Evolutionary conservation across 2,113 vertebrate genomes (phyloP).

Genomic region (Scomber japonicus): DNA sequence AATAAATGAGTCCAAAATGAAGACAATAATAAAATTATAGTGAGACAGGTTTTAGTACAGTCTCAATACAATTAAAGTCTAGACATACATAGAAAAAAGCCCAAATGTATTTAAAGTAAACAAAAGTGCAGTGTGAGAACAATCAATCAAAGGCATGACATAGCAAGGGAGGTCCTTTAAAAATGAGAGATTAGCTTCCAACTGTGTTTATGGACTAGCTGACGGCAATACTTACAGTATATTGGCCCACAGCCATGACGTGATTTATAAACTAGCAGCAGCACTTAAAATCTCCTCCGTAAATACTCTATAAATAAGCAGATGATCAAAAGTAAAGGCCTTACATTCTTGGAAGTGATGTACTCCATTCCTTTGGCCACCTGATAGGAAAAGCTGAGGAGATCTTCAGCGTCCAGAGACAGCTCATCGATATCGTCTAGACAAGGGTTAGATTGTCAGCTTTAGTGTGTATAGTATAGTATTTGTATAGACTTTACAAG

Average conservation of each 20-base stretch:
- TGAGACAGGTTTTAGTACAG: neutral
- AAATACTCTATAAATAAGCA: constrained; percentile 39
- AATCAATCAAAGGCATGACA: neutral
- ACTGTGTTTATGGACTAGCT: neutral
- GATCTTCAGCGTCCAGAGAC: constrained; percentile 93
- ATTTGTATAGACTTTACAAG: neutral
- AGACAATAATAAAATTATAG: neutral
- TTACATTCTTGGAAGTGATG: constrained; percentile 97
- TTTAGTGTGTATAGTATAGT: neutral
- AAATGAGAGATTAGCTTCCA: neutral
- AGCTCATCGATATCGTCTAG: constrained; percentile 89
- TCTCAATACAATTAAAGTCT: neutral
- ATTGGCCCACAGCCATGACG: constrained; percentile 25
- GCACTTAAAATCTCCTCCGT: constrained; percentile 42
- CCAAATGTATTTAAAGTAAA: constrained; percentile 1
- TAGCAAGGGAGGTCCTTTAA: neutral
- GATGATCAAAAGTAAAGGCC: constrained; percentile 55
- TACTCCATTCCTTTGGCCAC: constrained; percentile 99
- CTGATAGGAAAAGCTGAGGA: constrained; percentile 97
- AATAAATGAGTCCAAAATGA: neutral
- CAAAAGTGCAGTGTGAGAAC: neutral
- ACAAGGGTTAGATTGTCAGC: constrained; percentile 4
- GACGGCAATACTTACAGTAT: neutral
- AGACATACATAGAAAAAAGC: neutral
- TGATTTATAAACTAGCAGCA: constrained; percentile 54